These are phyloP conservation scores for Heptranchias perlo DNA, from an alignment of 2,113 vertebrate species.

Conservation along the genomic window DNA sequence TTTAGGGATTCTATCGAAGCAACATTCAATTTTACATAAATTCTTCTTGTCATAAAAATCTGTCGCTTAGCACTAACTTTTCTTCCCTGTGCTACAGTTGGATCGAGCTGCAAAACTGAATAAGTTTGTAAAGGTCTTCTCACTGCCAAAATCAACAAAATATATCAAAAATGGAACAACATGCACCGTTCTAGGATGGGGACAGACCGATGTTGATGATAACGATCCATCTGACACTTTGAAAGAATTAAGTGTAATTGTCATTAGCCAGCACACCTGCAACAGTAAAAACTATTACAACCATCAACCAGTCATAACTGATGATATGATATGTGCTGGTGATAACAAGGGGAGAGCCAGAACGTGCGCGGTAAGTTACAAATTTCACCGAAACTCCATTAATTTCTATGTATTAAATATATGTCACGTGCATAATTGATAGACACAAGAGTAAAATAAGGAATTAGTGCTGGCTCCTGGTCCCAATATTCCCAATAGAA, in stretches of 20 bases:
- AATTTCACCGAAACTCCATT: background rate
- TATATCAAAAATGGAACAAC: slow-evolving; percentile 41
- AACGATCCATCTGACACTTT: slow-evolving; percentile 39
- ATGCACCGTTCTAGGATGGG: slow-evolving; percentile 42
- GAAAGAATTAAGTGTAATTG: slow-evolving; percentile 40
- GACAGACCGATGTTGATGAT: background rate
- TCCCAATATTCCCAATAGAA: background rate
- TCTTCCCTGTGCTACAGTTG: background rate
- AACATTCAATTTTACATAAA: background rate
- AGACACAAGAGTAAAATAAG: background rate
- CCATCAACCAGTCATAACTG: slow-evolving; percentile 40
- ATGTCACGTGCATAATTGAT: background rate
- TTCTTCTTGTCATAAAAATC: background rate
- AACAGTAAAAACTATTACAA: slow-evolving; percentile 35
- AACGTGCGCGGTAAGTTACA: slow-evolving; percentile 42
- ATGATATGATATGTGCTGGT: slow-evolving; percentile 40
- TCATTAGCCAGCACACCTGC: slow-evolving; percentile 40
- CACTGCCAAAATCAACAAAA: slow-evolving; percentile 17
- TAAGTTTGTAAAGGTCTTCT: background rate
- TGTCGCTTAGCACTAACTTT: background rate
- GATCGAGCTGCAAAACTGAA: background rate
- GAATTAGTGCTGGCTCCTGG: background rate
- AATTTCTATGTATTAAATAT: background rate
- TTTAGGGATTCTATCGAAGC: background rate
- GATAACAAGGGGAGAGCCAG: slow-evolving; percentile 40